Evolutionary conservation across 35 echinoderm and acorn worm species (phyloP).

Genomic region (Heliocidaris tuberculata): DNA sequence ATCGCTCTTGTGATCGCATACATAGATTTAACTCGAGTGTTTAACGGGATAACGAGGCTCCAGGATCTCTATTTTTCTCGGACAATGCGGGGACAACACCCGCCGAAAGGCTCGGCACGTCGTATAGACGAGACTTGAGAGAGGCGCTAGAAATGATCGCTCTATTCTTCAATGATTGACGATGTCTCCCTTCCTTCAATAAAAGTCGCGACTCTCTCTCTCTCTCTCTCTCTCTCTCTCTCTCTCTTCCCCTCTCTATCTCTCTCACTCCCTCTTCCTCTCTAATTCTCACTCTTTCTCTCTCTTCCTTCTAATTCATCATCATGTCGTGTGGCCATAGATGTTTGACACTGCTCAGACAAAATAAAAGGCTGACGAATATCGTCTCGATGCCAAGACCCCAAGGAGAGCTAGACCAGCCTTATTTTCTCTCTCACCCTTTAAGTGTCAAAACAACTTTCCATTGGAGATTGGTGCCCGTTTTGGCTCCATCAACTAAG

Average conservation of each 20-base stretch:
- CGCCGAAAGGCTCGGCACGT: neutral
- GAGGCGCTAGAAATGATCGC: neutral
- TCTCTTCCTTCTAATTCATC: neutral
- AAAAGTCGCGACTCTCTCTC: neutral
- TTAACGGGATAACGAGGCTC: neutral
- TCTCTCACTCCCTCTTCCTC: neutral
- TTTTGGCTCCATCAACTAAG: neutral
- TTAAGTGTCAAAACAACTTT: slow-evolving; percentile 12
- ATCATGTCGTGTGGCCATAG: neutral
- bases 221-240: neutral
- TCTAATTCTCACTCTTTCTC: neutral
- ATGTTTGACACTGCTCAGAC: neutral
- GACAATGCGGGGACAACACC: neutral
- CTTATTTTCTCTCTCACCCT: neutral
- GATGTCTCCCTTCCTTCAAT: neutral
- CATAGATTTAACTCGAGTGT: neutral
- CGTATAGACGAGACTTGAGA: neutral
- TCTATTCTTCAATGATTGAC: neutral
- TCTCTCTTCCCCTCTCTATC: neutral
- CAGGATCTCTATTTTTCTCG: neutral
- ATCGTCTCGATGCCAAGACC: neutral
- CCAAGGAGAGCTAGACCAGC: neutral
- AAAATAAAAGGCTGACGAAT: neutral
- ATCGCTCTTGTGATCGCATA: slow-evolving; percentile 1
- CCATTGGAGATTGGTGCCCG: neutral